Base-by-base conservation (phyloP, 2,888 invertebrate genomes). In the Nesidiocoris tenuis region DNA sequence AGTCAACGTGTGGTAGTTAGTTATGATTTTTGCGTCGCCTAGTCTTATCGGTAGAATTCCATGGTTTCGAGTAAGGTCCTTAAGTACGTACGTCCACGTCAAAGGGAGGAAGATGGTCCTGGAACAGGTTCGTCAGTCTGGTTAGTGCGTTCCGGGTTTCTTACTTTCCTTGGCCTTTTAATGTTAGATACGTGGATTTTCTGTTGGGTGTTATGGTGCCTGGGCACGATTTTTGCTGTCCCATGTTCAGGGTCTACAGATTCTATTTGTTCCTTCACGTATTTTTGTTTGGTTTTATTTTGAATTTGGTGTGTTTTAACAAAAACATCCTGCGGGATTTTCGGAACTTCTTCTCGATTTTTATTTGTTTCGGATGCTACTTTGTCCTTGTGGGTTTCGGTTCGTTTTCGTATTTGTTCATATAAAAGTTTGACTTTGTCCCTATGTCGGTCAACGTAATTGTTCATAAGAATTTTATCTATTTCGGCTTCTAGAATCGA, bases 341-440 rank as follows among this genome's bases (percentile, higher is more conserved):
- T n/a, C n/a, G n/a, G n/a, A 5, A 59, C 1, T 22, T 56, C 25
- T 61, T 81, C 80, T 0, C 80, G 78, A 0, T 79, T 79, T 75
- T 84, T 83, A 1, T 81, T 80, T 5, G 82, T 72, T 2, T 83
- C 81, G 5, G 81, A 79, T 19, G 80, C 82, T 23, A 81, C 79
- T 5, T 81, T 82, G 74, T 76, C 81, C 61, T 80, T 80, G 54
- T 80, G 81, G 23, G 80, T 82, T 71, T 81, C 83, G 17, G 80
- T 83, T 2, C n/a, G n/a, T n/a, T n/a, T n/a, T n/a, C n/a, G n/a
- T n/a, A n/a, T n/a, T n/a, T n/a, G n/a, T n/a, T n/a, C n/a, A n/a
- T n/a, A n/a, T n/a, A n/a, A n/a, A n/a, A n/a, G n/a, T n/a, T n/a
- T n/a, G n/a, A n/a, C n/a, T n/a, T 22, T n/a, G 22, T 71, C 72